Base-by-base conservation (phyloP, 1,140 invertebrate genomes). In the Bombus cullumanus region DNA sequence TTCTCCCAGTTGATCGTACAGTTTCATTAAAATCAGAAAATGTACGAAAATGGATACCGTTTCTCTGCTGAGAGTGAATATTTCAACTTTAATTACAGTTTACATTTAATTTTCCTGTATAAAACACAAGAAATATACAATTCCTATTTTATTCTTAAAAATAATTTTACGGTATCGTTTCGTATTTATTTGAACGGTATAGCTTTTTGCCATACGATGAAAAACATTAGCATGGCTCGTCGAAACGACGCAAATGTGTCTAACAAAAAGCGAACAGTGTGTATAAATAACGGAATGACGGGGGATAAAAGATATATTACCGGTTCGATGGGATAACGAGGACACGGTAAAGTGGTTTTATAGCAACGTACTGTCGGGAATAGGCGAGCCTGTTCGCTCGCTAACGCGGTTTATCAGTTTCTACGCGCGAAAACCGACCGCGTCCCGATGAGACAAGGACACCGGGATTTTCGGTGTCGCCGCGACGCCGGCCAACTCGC, bases 291-390 rank as follows among this genome's bases (percentile, higher is more conserved):
- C 62, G 25, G 18, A 68, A 47, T 28, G 62, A n/a, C 12, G 28
- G n/a, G n/a, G n/a, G n/a, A 47, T 43, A 79, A 79, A 79, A 68
- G 43, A 68, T 66, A 39, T 68, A 79, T 79, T 79, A 79, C 62
- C 39, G n/a, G 18, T 79, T 31, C 15, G 28, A 18, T 18, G 77
- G 41, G n/a, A 34, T 62, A 41, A 79, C 77, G 62, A 66, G n/a
- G 62, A 64, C 22, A 15, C 76, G 39, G 41, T 68, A 79, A n/a
- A 68, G 43, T 28, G n/a, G 39, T 79, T 66, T 66, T 43, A 66
- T 78, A 43, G 39, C 22, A 31, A 9, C 28, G 31, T 41, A 22
- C 39, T 66, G 41, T 47, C 15, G n/a, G n/a, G 41, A 34, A 78
- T 34, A 43, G 8, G 62, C 1, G 10, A n/a, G 28, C 12, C 18